Conservation (phyloP, 2,888 invertebrate species). For the Leucoptera coffeella region DNA sequence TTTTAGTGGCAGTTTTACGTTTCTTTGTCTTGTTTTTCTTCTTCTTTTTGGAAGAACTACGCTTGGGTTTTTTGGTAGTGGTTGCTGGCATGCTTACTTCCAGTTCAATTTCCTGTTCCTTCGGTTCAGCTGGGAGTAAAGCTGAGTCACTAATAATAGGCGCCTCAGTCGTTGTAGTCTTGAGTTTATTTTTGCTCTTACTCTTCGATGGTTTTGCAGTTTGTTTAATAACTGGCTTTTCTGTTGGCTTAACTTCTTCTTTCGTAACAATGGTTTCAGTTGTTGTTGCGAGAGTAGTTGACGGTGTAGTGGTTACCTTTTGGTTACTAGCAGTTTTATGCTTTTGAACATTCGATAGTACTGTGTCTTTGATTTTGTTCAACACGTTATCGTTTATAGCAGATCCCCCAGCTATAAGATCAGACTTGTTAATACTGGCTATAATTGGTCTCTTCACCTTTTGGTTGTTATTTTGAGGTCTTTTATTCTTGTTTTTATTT, state of each 20-base stretch:
- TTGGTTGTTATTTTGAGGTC: constrained; percentile 18
- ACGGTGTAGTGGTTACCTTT: constrained; percentile 15
- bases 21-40: constrained; percentile 56
- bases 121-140: constrained; percentile 37
- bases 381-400: constrained; percentile 44
- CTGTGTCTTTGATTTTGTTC: constrained; percentile 58
- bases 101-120: constrained; percentile 42
- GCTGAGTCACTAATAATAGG: constrained; percentile 26
- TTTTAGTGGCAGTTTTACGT: constrained; percentile 42
- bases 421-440: constrained; percentile 39
- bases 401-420: constrained; percentile 37
- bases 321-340: constrained; percentile 27
- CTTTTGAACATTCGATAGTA: constrained; percentile 47
- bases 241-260: constrained; percentile 12
- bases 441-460: constrained; percentile 34
- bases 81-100: constrained; percentile 38
- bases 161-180: constrained; percentile 13
- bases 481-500: constrained; percentile 27
- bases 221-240: constrained; percentile 13
- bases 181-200: constrained; percentile 26
- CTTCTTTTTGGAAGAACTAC: constrained; percentile 27
- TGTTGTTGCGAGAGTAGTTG: constrained; percentile 14
- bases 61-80: constrained; percentile 43
- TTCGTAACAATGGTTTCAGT: too few species aligned
- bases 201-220: constrained; percentile 27